These are phyloP conservation scores for Aldrovandia affinis DNA, from an alignment of 2,797 vertebrate species.

Conservation along the genomic window DNA sequence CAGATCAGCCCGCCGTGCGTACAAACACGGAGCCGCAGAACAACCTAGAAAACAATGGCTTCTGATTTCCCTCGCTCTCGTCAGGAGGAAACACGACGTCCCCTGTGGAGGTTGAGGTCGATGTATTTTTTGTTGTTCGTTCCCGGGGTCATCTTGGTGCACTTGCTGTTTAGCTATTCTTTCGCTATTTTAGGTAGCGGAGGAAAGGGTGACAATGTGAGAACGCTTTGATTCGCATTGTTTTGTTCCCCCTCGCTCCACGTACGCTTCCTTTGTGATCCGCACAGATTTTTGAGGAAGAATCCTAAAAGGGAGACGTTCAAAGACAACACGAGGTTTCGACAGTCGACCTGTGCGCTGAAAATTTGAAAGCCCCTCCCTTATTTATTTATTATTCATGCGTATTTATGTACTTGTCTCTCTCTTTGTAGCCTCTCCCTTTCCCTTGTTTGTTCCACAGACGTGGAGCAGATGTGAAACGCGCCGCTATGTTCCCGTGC, in stretches of 20 bases:
- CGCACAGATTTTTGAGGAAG: background rate
- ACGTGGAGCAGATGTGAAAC: background rate
- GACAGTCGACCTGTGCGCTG: background rate
- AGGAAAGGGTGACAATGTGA: no score
- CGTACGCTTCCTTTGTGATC: background rate
- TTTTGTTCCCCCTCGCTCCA: no score
- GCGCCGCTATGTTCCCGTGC: background rate
- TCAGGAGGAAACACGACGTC: no score
- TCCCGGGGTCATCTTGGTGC: background rate
- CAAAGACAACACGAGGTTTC: background rate
- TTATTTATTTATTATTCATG: background rate
- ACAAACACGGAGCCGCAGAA: background rate
- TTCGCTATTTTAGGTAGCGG: background rate
- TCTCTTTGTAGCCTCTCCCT: background rate
- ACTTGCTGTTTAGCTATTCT: background rate
- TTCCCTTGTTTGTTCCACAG: background rate
- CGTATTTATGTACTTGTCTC: no score
- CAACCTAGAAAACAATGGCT: background rate
- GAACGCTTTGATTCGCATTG: no score
- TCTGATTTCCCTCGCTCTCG: background rate
- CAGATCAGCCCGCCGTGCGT: background rate
- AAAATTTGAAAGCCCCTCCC: background rate
- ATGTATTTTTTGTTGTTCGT: background rate
- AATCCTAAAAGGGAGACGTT: background rate
- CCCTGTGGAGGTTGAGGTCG: background rate